These are phyloP conservation scores for Melinaea marsaeus DNA, from an alignment of 2,888 invertebrate genomes.

Conservation along the genomic window DNA sequence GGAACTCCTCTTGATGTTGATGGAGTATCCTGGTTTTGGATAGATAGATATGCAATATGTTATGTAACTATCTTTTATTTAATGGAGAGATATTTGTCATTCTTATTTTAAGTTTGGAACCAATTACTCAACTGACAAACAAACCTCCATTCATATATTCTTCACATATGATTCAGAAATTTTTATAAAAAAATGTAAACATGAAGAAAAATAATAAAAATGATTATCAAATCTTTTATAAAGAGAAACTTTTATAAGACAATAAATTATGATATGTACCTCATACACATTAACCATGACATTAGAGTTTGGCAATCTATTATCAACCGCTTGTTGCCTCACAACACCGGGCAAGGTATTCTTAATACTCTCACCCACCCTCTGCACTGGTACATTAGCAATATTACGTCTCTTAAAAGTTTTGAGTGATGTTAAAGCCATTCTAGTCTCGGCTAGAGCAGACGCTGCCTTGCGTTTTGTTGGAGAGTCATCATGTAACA, in stretches of 20 bases:
- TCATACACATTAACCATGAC: constrained; percentile 77
- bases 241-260: no score
- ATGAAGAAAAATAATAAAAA: no score
- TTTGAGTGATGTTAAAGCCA: constrained; percentile 85
- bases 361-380: constrained; percentile 76
- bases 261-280: constrained; percentile 43
- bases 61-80: not conserved
- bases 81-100: not conserved
- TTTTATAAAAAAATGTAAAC: no score
- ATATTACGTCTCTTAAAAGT: constrained; percentile 80
- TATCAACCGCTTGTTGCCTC: constrained; percentile 66
- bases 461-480: constrained; percentile 77
- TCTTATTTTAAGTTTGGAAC: no score
- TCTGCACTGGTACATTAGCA: constrained; percentile 67
- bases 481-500: constrained; percentile 80
- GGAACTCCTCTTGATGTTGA: constrained; percentile 61
- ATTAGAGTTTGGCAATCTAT: constrained; percentile 65
- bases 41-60: not conserved
- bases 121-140: no score
- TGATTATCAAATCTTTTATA: no score
- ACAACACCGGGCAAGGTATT: constrained; percentile 75
- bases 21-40: constrained; percentile 58
- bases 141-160: no score
- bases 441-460: constrained; percentile 83
- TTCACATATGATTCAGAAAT: no score